These are phyloP conservation scores for Trachymyrmex cornetzi DNA, from an alignment of 1,140 invertebrate genomes.

Conservation along the genomic window DNA sequence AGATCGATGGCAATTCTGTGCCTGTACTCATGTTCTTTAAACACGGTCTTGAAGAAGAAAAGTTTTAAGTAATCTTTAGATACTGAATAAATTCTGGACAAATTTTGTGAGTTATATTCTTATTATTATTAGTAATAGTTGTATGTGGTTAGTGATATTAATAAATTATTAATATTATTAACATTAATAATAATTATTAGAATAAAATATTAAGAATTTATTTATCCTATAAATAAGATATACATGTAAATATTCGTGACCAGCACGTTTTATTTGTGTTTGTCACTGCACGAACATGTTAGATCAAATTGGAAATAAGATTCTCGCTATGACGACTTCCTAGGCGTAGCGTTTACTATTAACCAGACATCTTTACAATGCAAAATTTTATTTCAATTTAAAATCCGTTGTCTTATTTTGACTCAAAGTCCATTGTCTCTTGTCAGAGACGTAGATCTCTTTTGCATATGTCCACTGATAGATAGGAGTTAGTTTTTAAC, in stretches of 20 bases:
- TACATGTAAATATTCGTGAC: conserved; percentile 80
- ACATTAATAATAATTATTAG: too few species aligned
- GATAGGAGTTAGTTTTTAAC: too few species aligned
- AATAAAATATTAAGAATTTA: too few species aligned
- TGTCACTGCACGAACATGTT: conserved; percentile 77
- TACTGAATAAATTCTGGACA: conserved; percentile 82
- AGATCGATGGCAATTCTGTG: conserved; percentile 92
- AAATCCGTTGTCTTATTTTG: background rate
- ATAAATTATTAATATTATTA: too few species aligned
- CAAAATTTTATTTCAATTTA: background rate
- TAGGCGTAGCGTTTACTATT: conserved; percentile 72
- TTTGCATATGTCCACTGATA: too few species aligned
- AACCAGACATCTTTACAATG: conserved; percentile 71
- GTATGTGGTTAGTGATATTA: too few species aligned
- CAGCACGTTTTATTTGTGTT: conserved; percentile 63
- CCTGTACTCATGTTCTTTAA: conserved; percentile 98
- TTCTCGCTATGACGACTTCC: conserved; percentile 73
- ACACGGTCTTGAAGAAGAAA: conserved; percentile 97
- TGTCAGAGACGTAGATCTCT: too few species aligned
- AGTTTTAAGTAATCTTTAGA: conserved; percentile 90
- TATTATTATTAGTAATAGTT: background rate
- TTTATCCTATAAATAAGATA: background rate
- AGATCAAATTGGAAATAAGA: conserved; percentile 77
- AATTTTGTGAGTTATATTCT: conserved; percentile 82
- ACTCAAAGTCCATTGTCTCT: too few species aligned